phyloP scores from a whole-genome alignment of 1,140 invertebrate species.

The Druon quercuslanigerum region DNA sequence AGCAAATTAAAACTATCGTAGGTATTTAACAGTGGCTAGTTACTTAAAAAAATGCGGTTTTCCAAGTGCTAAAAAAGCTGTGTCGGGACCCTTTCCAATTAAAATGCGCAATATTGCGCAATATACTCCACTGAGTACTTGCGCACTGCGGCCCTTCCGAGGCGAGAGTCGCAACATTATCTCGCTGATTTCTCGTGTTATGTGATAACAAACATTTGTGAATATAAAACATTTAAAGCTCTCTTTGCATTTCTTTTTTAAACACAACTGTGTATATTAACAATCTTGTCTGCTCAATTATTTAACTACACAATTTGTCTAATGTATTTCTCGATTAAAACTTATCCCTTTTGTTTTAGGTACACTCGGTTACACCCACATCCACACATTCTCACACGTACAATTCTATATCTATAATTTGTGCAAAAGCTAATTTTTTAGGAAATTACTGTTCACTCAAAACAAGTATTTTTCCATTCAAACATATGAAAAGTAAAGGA shows the following conservation, averaged over 20 bases:
- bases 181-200: too few relatives aligned
- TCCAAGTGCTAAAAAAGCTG: neutral
- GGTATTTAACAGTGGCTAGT: neutral
- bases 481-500: neutral
- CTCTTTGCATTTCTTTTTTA: constrained; percentile 4
- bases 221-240: constrained; percentile 8
- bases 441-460: neutral
- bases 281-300: neutral
- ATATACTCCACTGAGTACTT: too few relatives aligned
- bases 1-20: constrained; percentile 27
- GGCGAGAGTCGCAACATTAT: too few relatives aligned
- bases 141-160: too few relatives aligned
- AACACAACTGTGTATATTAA: neutral
- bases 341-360: neutral
- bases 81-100: neutral
- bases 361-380: neutral
- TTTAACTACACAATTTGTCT: constrained; percentile 11
- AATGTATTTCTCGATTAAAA: neutral
- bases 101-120: too few relatives aligned
- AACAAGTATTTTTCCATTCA: neutral
- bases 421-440: neutral
- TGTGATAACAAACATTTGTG: neutral
- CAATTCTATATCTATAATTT: constrained; percentile 18
- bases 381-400: neutral
- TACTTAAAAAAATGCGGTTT: constrained; percentile 6